Base-by-base conservation (phyloP, 2,113 vertebrate genomes). In the Halichoerus grypus region DNA sequence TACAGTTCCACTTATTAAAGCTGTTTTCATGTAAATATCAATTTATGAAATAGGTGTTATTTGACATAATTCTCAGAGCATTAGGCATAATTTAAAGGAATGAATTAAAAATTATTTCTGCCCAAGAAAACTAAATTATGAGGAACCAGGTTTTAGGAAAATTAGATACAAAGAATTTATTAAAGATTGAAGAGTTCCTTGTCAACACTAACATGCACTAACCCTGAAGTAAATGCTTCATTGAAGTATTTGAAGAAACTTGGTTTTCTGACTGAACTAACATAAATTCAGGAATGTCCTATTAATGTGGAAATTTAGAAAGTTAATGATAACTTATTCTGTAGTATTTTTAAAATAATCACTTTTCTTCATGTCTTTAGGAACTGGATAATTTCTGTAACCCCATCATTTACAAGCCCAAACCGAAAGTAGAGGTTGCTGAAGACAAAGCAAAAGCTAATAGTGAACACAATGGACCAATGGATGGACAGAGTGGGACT, bases 341-440 rank as follows among this genome's bases (percentile, higher is more conserved):
- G 11, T 89, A 90, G 36, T 28, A 13, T 76, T 97, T 33, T 95
- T 67, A 77, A 69, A 92, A 85, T 84, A 89, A 51, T n/a, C 5
- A 88, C 10, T 88, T 98, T 89, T 98, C 33, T 92, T 95, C 0
- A 83, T 97, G 13, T 91, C 39, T 90, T 85, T 90, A 99, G 99
- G 99, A 99, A 74, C 83, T 99, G 98, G 99, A 99, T 55, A 98
- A 98, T n/a, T 98, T 99, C 95, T 99, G 99, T 96, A 99, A 99
- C 83, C 99, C 99, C 86, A 98, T 99, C 94, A 97, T 99, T 81
- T 99, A 99, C 98, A 99, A 99, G 97, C 99, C 99, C 86, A 99
- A 99, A 97, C 99, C 99, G 49, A 99, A 99, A 97, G 97, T 98
- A 87, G 99, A 99, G 80, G 97, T 97, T 36, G 95, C 97, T 26